Conservation (phyloP, 2,797 vertebrate species). For the Gambusia yucatana region DNA sequence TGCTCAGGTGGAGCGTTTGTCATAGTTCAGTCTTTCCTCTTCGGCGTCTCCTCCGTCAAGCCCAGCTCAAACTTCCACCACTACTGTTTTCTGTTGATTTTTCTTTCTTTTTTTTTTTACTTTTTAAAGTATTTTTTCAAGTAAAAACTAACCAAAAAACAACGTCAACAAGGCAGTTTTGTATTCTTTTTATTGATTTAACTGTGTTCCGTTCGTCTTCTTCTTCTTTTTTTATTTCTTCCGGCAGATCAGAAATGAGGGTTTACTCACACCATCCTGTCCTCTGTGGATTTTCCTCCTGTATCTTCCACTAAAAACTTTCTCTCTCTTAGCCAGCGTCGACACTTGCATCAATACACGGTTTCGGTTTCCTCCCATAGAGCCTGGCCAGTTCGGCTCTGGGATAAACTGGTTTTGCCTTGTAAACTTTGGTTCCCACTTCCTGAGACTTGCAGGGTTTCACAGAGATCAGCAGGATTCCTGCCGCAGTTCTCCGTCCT, state of each 20-base stretch:
- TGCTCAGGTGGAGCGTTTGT: neutral
- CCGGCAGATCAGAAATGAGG: conserved; percentile 15
- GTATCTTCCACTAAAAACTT: neutral
- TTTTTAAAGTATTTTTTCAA: conserved; percentile 87
- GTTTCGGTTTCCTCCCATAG: neutral
- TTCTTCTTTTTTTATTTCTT: conserved; percentile 14
- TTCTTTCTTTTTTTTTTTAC: conserved; percentile 52
- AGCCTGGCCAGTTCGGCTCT: neutral
- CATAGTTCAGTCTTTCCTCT: neutral
- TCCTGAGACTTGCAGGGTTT: conserved; percentile 11
- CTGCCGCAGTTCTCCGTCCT: conserved; percentile 14
- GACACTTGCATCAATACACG: neutral
- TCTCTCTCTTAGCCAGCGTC: neutral
- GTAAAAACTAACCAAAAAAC: conserved; percentile 75
- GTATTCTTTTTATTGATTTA: conserved; percentile 67
- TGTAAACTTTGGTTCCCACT: conserved; percentile 15
- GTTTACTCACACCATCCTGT: conserved; percentile 22
- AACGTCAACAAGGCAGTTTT: conserved; percentile 67
- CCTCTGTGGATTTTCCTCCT: neutral
- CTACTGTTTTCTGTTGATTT: conserved; percentile 77
- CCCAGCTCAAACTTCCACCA: conserved; percentile 29
- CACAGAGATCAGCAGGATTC: conserved; percentile 13
- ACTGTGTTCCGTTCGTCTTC: conserved; percentile 28
- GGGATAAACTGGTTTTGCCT: conserved; percentile 17
- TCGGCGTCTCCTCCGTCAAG: neutral